phyloP scores from a whole-genome alignment of 2,113 vertebrate species.

The Tapirus terrestris region DNA sequence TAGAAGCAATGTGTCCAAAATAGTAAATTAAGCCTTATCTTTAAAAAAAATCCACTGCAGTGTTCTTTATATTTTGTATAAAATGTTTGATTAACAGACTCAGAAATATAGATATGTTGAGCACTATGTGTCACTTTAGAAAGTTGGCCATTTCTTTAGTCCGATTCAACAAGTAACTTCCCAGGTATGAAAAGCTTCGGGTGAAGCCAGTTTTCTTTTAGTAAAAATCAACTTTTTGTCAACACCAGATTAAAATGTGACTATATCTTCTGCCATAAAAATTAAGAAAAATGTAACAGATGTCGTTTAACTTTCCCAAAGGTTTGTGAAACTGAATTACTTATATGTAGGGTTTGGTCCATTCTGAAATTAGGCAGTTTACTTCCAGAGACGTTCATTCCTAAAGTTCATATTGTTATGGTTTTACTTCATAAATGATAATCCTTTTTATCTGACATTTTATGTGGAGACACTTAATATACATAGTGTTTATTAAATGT shows the following conservation, averaged over 20 bases:
- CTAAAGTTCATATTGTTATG: not conserved
- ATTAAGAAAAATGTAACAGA: not conserved
- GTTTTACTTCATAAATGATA: not conserved
- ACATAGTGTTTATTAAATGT: not conserved
- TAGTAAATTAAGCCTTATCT: not conserved
- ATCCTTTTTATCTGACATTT: not conserved
- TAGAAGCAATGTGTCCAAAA: not conserved
- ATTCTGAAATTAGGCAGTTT: not conserved
- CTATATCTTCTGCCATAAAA: not conserved
- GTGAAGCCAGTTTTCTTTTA: not conserved
- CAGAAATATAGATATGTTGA: not conserved
- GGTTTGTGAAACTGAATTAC: not conserved
- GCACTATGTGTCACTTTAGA: not conserved
- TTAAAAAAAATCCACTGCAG: not conserved
- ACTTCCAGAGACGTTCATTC: not conserved
- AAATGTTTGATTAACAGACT: not conserved
- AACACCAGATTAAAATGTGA: not conserved
- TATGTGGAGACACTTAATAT: not conserved
- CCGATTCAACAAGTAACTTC: not conserved
- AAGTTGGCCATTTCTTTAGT: not conserved
- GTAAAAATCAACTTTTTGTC: slow-evolving; percentile 26
- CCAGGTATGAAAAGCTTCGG: not conserved
- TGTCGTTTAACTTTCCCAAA: not conserved
- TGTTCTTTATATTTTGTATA: not conserved
- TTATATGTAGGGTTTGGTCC: not conserved